Percentiles rank a stretch among this genome's conserved stretches.
phyloP scores from a whole-genome alignment of 2,113 vertebrate genomes.

The Oriolus oriolus region DNA sequence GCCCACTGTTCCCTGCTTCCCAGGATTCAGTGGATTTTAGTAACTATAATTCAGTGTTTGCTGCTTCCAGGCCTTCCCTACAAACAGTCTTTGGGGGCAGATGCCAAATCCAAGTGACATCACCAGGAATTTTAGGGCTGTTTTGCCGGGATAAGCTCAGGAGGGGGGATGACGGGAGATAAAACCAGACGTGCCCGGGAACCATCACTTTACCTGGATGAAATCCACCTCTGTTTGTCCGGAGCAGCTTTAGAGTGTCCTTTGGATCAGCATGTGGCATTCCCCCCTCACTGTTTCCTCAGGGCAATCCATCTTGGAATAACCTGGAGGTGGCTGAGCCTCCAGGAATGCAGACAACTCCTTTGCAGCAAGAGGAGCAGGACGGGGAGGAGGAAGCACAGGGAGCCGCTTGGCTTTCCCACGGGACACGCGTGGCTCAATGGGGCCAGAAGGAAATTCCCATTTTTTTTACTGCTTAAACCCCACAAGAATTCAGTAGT shows the following conservation, averaged over 20 bases:
- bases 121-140: neutral
- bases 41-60: neutral
- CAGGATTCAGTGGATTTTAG: neutral
- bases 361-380: neutral
- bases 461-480: neutral
- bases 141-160: neutral
- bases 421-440: neutral
- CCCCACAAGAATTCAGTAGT: slow-evolving; percentile 32
- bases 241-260: neutral
- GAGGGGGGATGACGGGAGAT: neutral
- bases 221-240: neutral
- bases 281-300: neutral
- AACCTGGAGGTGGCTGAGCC: neutral
- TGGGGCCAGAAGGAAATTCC: neutral
- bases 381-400: neutral
- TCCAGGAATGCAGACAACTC: neutral
- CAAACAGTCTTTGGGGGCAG: neutral
- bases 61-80: neutral
- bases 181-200: fast-evolving
- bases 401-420: neutral
- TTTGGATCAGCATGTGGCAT: neutral
- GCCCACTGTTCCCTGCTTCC: neutral
- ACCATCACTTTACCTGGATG: neutral
- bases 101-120: neutral
- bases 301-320: neutral